A percentile compares a stretch with the other conserved stretches of the same genome.
Conservation (phyloP, 2,888 invertebrate species). For the Alcis repandata region DNA sequence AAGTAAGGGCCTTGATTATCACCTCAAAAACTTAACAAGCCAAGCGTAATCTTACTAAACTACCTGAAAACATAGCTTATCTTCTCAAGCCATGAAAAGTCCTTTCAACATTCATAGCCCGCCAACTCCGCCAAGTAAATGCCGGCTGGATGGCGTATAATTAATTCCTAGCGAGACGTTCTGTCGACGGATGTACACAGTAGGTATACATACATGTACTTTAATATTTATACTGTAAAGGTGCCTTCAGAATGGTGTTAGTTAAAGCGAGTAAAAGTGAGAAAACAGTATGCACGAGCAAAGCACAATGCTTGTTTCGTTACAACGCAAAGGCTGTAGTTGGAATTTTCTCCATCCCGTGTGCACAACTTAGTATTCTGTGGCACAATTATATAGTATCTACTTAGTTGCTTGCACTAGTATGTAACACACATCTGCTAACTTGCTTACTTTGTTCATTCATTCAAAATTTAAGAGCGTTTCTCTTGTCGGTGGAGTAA, state of each 20-base stretch:
- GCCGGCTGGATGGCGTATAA: slow-evolving; percentile 15
- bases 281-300: too few relatives aligned
- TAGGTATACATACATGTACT: neutral
- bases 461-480: too few relatives aligned
- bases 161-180: slow-evolving; percentile 18
- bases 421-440: too few relatives aligned
- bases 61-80: slow-evolving; percentile 20
- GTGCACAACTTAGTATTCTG: too few relatives aligned
- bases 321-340: too few relatives aligned
- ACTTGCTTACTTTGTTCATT: too few relatives aligned
- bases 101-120: slow-evolving; percentile 14
- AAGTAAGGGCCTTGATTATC: too few relatives aligned
- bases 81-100: slow-evolving; percentile 6
- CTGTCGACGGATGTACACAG: slow-evolving; percentile 28
- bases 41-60: neutral
- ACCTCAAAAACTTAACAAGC: neutral
- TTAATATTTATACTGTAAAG: neutral
- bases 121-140: slow-evolving; percentile 18
- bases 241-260: neutral
- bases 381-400: too few relatives aligned
- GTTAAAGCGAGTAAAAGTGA: neutral
- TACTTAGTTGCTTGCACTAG: too few relatives aligned
- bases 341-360: too few relatives aligned
- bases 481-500: too few relatives aligned
- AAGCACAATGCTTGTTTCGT: too few relatives aligned